Conservation (phyloP, 2,888 invertebrate genomes). For the Scrobipalpa atriplicella region DNA sequence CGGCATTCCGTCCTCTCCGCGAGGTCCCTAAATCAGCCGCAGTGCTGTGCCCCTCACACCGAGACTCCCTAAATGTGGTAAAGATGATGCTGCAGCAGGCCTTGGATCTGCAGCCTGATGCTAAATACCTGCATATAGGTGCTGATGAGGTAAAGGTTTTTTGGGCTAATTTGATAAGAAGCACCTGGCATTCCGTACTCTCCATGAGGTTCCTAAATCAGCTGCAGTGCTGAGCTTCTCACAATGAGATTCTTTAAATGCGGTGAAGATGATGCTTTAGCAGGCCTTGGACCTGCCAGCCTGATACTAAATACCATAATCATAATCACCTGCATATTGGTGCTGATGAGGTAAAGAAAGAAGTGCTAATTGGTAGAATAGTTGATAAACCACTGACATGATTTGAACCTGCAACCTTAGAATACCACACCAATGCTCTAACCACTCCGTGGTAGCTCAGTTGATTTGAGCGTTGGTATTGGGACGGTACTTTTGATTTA, state of each 20-base stretch:
- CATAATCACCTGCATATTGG: conserved; percentile 86
- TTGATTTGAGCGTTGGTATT: no score
- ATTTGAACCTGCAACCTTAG: no score
- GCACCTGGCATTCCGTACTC: conserved; percentile 84
- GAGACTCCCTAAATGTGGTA: conserved; percentile 84
- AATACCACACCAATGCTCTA: no score
- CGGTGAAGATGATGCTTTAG: conserved; percentile 86
- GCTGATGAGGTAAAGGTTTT: conserved; percentile 86
- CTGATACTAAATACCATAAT: conserved; percentile 84
- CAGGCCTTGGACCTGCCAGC: conserved; percentile 87
- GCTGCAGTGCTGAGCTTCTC: conserved; percentile 90
- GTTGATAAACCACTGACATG: no score
- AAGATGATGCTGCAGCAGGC: conserved; percentile 88
- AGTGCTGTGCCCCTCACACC: conserved; percentile 88
- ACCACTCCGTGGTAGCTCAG: no score
- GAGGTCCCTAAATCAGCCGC: conserved; percentile 86
- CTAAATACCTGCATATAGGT: conserved; percentile 89
- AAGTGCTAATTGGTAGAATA: not conserved
- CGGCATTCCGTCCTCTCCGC: conserved; percentile 84
- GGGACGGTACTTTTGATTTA: no score
- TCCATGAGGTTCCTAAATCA: conserved; percentile 85
- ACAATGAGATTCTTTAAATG: conserved; percentile 81
- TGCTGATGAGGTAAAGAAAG: not conserved
- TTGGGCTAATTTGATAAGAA: conserved; percentile 65
- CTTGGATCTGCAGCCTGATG: conserved; percentile 84